These are phyloP conservation scores for Patella depressa DNA, from an alignment of 2,888 invertebrate species.

Conservation along the genomic window DNA sequence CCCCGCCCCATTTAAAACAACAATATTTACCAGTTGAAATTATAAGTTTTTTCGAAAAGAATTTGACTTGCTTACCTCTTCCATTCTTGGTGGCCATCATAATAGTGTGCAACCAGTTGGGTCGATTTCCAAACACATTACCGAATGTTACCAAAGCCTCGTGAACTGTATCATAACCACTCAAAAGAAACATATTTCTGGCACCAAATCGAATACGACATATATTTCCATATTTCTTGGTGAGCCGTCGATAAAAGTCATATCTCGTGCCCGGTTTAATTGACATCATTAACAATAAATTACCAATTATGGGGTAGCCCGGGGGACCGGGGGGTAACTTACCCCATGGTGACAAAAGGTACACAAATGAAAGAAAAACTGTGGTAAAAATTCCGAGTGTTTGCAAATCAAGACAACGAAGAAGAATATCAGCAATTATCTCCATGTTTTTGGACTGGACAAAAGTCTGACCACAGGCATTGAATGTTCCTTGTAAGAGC, in stretches of 20 bases:
- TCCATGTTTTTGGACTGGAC: no score
- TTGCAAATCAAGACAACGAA: slow-evolving; percentile 20
- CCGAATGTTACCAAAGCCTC: background rate
- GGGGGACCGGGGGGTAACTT: background rate
- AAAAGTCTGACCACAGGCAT: no score
- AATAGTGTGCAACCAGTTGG: background rate
- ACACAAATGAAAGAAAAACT: background rate
- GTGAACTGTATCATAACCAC: background rate
- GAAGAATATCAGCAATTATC: background rate
- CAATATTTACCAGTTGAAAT: background rate
- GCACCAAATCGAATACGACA: background rate
- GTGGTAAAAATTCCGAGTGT: background rate
- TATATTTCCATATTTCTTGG: background rate
- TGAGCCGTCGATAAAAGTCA: background rate
- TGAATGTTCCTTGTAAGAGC: no score
- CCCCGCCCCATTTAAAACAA: background rate
- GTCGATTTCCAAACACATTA: background rate
- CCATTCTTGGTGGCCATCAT: background rate
- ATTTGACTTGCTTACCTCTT: background rate
- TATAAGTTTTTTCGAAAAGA: background rate
- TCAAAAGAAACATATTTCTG: background rate
- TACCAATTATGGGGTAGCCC: background rate
- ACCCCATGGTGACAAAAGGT: background rate
- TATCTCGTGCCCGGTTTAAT: slow-evolving; percentile 4
- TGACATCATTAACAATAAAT: background rate